phyloP scores from a whole-genome alignment of 2,888 invertebrate species.

The Lepidonotus clava region DNA sequence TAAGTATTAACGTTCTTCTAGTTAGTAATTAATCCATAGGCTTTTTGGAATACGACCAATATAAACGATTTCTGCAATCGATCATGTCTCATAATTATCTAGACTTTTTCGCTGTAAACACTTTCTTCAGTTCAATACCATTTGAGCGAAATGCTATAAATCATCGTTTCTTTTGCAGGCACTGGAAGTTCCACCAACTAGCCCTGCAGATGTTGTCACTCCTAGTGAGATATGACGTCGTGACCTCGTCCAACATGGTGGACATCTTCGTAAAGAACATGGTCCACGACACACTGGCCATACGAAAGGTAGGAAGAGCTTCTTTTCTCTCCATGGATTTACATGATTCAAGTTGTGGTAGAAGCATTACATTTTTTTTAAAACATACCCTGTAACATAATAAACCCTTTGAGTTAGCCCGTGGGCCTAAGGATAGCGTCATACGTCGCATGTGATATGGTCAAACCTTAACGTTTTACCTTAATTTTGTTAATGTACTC shows the following conservation, averaged over 20 bases:
- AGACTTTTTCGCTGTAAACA: too few relatives aligned
- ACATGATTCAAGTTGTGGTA: background rate
- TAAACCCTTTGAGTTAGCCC: too few relatives aligned
- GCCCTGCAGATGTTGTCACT: conserved; percentile 87
- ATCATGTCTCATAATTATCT: too few relatives aligned
- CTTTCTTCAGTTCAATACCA: background rate
- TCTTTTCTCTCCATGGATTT: too few relatives aligned
- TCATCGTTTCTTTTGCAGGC: conserved; percentile 81
- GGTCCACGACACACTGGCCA: conserved; percentile 89
- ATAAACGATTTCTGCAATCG: too few relatives aligned
- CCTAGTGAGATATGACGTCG: conserved; percentile 87
- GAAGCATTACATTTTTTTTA: background rate
- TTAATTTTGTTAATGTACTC: too few relatives aligned
- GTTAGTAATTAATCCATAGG: background rate
- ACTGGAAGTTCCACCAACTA: conserved; percentile 91
- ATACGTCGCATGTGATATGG: too few relatives aligned
- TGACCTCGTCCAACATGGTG: conserved; percentile 85
- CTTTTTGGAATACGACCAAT: background rate
- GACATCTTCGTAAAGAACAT: conserved; percentile 85
- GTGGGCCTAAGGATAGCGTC: too few relatives aligned
- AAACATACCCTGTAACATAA: too few relatives aligned
- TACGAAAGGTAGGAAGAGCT: conserved; percentile 85
- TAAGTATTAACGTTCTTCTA: too few relatives aligned
- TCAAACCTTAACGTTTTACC: too few relatives aligned
- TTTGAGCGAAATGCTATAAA: background rate